These are phyloP conservation scores for Colletes latitarsis DNA, from an alignment of 1,140 invertebrate species.

Conservation along the genomic window DNA sequence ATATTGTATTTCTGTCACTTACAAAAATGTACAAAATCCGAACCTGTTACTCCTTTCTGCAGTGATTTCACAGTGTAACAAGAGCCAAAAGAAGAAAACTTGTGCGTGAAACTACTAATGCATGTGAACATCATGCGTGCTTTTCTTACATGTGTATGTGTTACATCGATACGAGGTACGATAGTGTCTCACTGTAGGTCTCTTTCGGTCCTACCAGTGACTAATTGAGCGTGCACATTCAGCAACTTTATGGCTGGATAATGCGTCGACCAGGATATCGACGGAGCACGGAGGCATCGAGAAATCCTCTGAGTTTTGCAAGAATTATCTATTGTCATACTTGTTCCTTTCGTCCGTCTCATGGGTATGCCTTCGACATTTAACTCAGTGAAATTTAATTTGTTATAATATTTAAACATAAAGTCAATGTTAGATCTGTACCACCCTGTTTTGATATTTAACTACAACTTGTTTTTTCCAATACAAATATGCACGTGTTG, in stretches of 20 bases:
- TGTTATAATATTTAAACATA: background rate
- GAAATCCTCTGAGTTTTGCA: conserved; percentile 2
- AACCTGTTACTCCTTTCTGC: conserved; percentile 23
- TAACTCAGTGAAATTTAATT: background rate
- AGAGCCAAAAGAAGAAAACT: background rate
- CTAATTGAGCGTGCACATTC: conserved; percentile 49
- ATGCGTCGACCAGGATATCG: conserved; percentile 38
- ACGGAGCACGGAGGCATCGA: background rate
- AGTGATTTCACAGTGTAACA: conserved; percentile 13
- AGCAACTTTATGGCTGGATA: conserved; percentile 38
- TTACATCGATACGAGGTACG: conserved; percentile 37
- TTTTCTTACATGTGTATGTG: conserved; percentile 25
- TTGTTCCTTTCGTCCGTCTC: background rate
- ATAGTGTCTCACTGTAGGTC: conserved; percentile 40
- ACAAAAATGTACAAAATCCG: background rate
- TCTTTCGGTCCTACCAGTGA: conserved; percentile 46
- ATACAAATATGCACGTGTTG: conserved; percentile 2
- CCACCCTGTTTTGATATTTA: background rate
- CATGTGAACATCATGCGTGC: conserved; percentile 41
- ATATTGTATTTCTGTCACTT: conserved; percentile 8
- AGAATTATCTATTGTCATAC: conserved; percentile 8
- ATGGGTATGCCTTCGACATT: conserved; percentile 26
- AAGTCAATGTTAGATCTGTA: background rate
- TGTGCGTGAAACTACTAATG: conserved; percentile 18
- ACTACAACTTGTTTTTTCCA: background rate